Evolutionary conservation across 2,797 vertebrate genomes (phyloP).

Genomic region (Sparus aurata): DNA sequence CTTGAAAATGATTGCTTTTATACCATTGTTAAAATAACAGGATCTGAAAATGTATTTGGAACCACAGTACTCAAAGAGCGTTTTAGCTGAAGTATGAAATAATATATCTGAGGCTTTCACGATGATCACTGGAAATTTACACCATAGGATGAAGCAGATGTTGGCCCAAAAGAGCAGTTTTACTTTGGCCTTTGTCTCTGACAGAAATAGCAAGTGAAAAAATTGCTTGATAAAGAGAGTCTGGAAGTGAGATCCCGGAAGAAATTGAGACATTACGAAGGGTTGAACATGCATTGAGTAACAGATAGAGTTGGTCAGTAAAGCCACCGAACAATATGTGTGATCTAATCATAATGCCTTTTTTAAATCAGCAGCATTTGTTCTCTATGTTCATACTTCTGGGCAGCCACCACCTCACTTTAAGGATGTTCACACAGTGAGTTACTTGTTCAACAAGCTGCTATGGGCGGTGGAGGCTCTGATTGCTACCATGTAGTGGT

Average conservation of each 20-base stretch:
- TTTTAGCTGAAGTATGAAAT: not conserved
- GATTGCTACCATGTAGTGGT: conserved; percentile 55
- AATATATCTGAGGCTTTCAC: not conserved
- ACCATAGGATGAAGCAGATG: not conserved
- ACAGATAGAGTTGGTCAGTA: no score
- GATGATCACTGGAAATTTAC: conserved; percentile 8
- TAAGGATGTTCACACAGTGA: not conserved
- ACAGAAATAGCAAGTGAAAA: not conserved
- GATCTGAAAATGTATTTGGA: conserved; percentile 7
- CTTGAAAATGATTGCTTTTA: not conserved
- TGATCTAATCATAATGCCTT: not conserved
- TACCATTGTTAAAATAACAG: not conserved
- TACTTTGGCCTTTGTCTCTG: not conserved
- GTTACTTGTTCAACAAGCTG: not conserved
- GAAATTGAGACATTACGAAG: not conserved
- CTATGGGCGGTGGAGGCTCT: conserved; percentile 3
- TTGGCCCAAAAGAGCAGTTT: not conserved
- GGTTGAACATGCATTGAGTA: not conserved
- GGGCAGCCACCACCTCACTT: not conserved
- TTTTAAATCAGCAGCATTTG: conserved; percentile 13
- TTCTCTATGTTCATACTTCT: not conserved
- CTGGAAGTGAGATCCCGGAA: not conserved
- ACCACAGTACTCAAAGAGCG: not conserved
- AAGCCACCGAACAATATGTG: no score
- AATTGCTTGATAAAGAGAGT: not conserved